Evolutionary conservation across 2,113 vertebrate genomes (phyloP).

Genomic region (Leucopternis melanops): DNA sequence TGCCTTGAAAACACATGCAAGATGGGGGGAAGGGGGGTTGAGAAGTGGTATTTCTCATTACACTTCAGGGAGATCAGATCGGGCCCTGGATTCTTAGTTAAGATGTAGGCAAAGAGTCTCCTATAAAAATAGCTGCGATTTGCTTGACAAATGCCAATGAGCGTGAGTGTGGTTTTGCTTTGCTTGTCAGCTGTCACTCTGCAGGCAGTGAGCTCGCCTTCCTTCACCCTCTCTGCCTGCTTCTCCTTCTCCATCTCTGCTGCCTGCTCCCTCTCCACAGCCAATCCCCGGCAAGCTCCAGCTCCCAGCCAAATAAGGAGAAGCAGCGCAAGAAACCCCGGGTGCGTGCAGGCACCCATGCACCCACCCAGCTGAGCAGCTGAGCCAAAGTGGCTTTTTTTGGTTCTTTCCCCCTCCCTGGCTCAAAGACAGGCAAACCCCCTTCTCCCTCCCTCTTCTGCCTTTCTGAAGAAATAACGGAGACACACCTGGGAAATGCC

Average conservation of each 20-base stretch:
- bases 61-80: not conserved
- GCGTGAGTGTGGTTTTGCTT: not conserved
- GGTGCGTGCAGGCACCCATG: not conserved
- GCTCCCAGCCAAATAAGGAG: constrained; percentile 55
- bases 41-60: not conserved
- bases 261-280: not conserved
- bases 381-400: not conserved
- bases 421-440: not conserved
- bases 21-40: not conserved
- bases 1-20: not conserved
- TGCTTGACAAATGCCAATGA: not conserved
- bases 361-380: not conserved
- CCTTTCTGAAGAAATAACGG: not conserved
- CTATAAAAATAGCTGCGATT: constrained; percentile 7
- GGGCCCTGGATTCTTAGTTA: not conserved
- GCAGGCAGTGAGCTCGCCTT: not conserved
- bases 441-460: not conserved
- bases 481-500: not conserved
- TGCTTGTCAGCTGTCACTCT: constrained; percentile 1
- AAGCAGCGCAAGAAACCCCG: not conserved
- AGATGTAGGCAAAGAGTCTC: not conserved
- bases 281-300: not conserved
- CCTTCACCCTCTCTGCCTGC: not conserved
- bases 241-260: not conserved
- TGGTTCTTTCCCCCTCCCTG: not conserved